Evolutionary conservation across 1,140 invertebrate species (phyloP), one percentile per base, ranked within the genome.

Genomic region (Rhopalosiphum maidis): DNA sequence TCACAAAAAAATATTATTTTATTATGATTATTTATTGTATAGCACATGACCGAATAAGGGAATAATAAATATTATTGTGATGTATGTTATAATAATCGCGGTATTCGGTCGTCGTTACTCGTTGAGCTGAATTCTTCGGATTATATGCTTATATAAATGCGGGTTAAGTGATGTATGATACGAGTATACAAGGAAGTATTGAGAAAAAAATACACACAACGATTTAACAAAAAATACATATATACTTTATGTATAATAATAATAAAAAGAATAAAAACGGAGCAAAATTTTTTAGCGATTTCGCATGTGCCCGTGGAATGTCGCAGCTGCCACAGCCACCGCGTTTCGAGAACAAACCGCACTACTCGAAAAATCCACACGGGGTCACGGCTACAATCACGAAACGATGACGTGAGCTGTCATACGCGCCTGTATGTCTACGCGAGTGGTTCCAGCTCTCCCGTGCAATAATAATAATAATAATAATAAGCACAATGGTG

Each of bases 361-460:
- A 3, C 37, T 21, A 82, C 60, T 92, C 9, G 91, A 92, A 46
- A 54, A 82, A 92, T 51, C 46, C 35, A 23, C 88, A 9, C 91
- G 77, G 77, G 91, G 77, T 92, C 60, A 46, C 41, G 46, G 68
- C 55, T n/a, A 48, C 46, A 85, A 92, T n/a, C 43, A 21, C 68
- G 4, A 91, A 77, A 83, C 41, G 68, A 89, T 54, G n/a, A 89
- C 51, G 68, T 83, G 35, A 92, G 77, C 77, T 92, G 91, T 92
- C 91, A 48, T 54, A 37, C 8, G 30, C n/a, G 30, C 30, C 30
- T n/a, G 2, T 41, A 25, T 6, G 15, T 86, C 25, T 30, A 86
- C 21, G 83, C 22, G 23, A 25, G 37, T 43, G 37, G 41, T 46
- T 46, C 25, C 23, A 6, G 11, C 15, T 1, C 23, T 23, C 25